Base-by-base conservation (phyloP, 2,888 invertebrate species). In the Conchocele bisecta region DNA sequence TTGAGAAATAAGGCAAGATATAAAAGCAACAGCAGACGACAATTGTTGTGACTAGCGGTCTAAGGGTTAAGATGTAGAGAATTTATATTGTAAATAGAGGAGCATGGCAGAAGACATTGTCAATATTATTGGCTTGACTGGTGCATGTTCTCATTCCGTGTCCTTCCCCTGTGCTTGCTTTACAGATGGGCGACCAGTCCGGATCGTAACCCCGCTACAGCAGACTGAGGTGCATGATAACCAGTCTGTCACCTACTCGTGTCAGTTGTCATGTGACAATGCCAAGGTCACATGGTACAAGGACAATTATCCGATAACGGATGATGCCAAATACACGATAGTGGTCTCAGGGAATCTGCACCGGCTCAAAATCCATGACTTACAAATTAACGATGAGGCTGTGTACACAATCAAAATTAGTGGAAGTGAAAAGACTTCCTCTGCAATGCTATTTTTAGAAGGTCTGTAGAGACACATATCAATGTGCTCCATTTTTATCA, bases 221-320 rank as follows among this genome's bases (percentile, higher is more conserved):
- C 72, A 72, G 60, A 60, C 72, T 61, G 71, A 73, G 58, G 58
- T 64, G 26, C 65, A 68, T 35, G 37, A 59, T 50, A 74, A 71
- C 63, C 75, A 73, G 61, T 75, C 69, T 46, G 87, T 85, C 60
- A 83, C 80, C 44, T 79, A 92, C 61, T 85, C 83, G 9, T 96
- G 97, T 11, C 95, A 96, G 92, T 92, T 98, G 58, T 96, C 97
- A 0, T 94, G 94, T 81, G 94, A 95, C 63, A 93, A 94, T 81
- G 93, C 95, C 11, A 94, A 95, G 70, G 96, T 97, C 1, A 94
- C 94, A 59, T 98, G 98, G 98, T 93, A 93, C 80, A 93, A 92
- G 92, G 83, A 83, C 44, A 77, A 76, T 51, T 63, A 77, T 13
- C 76, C 75, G 33, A 65, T 86, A 3, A 42, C 31, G 24, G 67